phyloP scores from a whole-genome alignment of 2,797 vertebrate species.

The Malacoraja senta region DNA sequence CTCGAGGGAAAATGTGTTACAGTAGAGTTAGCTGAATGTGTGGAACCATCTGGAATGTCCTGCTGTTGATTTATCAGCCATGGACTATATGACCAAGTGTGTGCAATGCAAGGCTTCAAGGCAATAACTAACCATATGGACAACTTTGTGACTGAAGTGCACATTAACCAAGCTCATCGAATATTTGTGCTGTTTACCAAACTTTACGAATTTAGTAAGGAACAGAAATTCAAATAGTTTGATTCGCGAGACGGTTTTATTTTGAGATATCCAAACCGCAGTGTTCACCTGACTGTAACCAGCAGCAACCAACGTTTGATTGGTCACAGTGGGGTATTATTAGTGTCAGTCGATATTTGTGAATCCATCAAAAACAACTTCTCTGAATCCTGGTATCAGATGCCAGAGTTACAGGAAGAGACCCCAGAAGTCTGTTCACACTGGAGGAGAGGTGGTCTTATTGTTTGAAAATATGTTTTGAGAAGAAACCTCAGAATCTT shows the following conservation, averaged over 20 bases:
- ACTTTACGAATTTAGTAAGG: not conserved
- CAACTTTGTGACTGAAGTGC: not conserved
- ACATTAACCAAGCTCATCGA: not conserved
- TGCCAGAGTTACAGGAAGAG: no score
- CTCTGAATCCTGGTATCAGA: not conserved
- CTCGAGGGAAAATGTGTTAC: slow-evolving; percentile 20
- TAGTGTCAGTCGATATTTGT: not conserved
- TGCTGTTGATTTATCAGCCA: slow-evolving; percentile 3
- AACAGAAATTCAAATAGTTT: not conserved
- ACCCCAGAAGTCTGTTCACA: not conserved
- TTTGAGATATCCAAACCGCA: not conserved
- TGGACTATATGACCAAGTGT: not conserved
- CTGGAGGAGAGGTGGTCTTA: not conserved
- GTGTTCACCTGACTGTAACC: not conserved
- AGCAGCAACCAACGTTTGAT: not conserved
- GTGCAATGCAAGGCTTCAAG: not conserved
- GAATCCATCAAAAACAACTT: not conserved
- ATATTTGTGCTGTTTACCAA: not conserved
- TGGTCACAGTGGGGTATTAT: not conserved
- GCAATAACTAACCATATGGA: not conserved
- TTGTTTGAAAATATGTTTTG: not conserved
- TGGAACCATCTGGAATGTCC: slow-evolving; percentile 10
- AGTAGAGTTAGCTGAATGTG: slow-evolving; percentile 20
- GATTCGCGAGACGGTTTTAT: not conserved
- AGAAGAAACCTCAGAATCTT: not conserved